Percentiles rank a stretch among this genome's conserved stretches.
Conservation (phyloP, 2,113 vertebrate genomes). For the Microcebus murinus region DNA sequence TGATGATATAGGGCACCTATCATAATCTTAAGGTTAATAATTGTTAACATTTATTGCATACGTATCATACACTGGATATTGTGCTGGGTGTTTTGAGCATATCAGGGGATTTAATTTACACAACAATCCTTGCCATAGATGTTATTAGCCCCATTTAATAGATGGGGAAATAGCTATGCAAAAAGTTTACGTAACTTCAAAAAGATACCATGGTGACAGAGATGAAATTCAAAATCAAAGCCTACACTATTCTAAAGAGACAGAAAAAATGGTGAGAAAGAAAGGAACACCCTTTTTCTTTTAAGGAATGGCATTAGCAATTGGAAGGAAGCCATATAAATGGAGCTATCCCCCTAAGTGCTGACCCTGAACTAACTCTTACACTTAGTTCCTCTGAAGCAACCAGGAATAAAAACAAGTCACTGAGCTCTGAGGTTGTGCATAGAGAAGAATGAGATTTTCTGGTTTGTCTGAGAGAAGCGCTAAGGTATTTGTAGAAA, state of each 20-base stretch:
- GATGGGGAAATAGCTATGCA: not conserved
- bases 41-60: not conserved
- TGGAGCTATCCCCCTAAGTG: not conserved
- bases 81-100: not conserved
- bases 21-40: not conserved
- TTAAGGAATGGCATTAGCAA: not conserved
- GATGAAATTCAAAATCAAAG: conserved; percentile 37
- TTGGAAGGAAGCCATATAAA: not conserved
- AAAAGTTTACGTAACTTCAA: not conserved
- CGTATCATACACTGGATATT: not conserved
- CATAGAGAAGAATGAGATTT: not conserved
- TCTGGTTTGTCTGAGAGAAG: not conserved
- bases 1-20: no score
- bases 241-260: not conserved
- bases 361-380: not conserved
- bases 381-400: not conserved
- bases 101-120: not conserved
- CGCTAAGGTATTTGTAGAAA: not conserved
- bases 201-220: not conserved
- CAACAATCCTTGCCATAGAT: not conserved
- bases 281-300: not conserved
- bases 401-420: not conserved
- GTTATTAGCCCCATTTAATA: not conserved
- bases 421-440: not conserved
- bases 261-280: not conserved